Evolutionary conservation across 2,113 vertebrate species (phyloP).

Genomic region (Cinclus mexicanus): DNA sequence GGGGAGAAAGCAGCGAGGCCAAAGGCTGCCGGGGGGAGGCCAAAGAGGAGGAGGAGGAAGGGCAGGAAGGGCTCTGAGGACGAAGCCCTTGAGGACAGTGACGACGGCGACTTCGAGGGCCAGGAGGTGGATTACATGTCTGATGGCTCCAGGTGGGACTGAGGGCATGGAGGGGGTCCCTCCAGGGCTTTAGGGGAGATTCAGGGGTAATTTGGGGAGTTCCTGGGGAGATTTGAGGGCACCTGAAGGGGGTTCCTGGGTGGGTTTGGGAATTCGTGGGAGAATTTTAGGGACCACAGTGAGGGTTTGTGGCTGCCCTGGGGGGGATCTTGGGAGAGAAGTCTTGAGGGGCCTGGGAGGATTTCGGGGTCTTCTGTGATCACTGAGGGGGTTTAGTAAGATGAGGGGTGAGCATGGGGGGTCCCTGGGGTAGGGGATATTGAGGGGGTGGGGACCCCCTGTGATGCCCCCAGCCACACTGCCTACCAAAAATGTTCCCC

Average conservation of each 20-base stretch:
- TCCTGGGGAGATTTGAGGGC: not conserved
- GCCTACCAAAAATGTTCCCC: not conserved
- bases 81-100: not conserved
- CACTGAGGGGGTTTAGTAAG: too few species aligned
- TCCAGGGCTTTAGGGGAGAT: not conserved
- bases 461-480: too few species aligned
- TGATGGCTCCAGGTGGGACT: not conserved
- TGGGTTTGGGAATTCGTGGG: not conserved
- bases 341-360: too few species aligned
- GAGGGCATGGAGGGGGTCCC: not conserved
- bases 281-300: not conserved
- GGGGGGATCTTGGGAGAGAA: too few species aligned
- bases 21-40: fast-evolving
- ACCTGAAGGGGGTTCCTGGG: not conserved
- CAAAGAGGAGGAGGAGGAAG: not conserved
- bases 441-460: too few species aligned
- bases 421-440: not conserved
- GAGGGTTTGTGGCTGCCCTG: not conserved
- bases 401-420: too few species aligned
- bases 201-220: not conserved
- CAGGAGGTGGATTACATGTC: not conserved
- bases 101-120: not conserved
- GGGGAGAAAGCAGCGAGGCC: not conserved
- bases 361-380: not conserved
- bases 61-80: not conserved